Evolutionary conservation across 2,888 invertebrate genomes (phyloP), one percentile per base, ranked within the genome.

Genomic region (Volucella inflata): DNA sequence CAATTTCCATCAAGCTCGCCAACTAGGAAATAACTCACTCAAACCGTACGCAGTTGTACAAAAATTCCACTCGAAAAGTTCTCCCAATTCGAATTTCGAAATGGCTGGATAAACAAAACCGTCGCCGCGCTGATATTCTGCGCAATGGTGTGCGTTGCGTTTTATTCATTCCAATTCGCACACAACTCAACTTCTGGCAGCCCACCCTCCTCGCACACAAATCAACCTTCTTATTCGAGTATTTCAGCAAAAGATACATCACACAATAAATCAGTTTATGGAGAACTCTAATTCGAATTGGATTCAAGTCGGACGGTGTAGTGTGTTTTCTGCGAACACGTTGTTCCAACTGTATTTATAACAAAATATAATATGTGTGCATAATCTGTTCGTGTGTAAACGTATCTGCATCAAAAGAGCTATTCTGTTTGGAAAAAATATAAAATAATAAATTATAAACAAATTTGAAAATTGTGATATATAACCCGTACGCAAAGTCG

Each of bases 211-310:
- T 38, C 50, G 36, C 57, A 55, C 40, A 60, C 60, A 51, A 53
- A 12, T 77, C 57, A 46, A 74, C 78, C 55, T 64, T 36, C 14
- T 51, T 72, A 51, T 67, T 77, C 57, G 65, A 84, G 80, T 77
- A 77, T 85, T 85, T 81, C 72, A 85, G 85, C 85, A 64, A 85
- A 81, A 81, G 80, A 76, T 85, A 77, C 81, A 81, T 59, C 76
- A 72, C 59, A 80, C 81, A 85, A 85, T 85, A 85, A 80, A 85
- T 85, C 85, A 85, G 85, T 85, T 85, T 85, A 76, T 85, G 76
- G 85, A 85, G 85, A 85, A 77, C 85, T 85, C 62, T 80, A 85
- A 85, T 81, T 85, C 85, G 80, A 85, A 81, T 85, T 85, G 85
- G 85, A 85, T 81, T 67, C 51, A 40, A 74, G 21, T 80, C 84